Evolutionary conservation across 2,797 vertebrate genomes (phyloP), one percentile per base, ranked within the genome.

Genomic region (Hippocampus kuda): DNA sequence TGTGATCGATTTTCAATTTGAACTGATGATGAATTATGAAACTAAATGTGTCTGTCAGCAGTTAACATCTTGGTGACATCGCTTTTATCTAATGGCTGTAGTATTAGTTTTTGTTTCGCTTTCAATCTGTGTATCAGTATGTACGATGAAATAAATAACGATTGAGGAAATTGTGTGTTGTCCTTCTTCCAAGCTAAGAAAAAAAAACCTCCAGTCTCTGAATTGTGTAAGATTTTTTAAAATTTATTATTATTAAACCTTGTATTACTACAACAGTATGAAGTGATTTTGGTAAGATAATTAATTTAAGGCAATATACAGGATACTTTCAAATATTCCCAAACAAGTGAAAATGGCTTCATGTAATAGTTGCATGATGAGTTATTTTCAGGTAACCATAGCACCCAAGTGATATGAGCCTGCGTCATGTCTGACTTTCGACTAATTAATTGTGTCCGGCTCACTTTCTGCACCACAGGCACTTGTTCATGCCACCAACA

Each of bases 361-460:
- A 82, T 81, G 66, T 75, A 72, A 66, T 51, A 66, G 67, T 70
- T 72, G 62, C 65, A 77, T 75, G 67, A 78, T 18, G 30, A 75
- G 66, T 76, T 78, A 71, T 46, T 69, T 66, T 67, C 48, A 79
- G 73, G 78, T 64, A 42, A 64, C 44, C 38, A 5, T 26, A 44
- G 22, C 61, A 64, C 61, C n/a, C 42, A 27, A 65, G 42, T 24
- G 61, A 46, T 46, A 22, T 15, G 16, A 60, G 12, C 22, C 53
- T 2, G 53, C 3, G 53, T n/a, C 22, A n/a, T n/a, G n/a, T 24
- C 16, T 51, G 2, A 20, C 13, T 20, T 9, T 6, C 20, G 34
- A 38, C 34, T 7, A 38, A 34, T 34, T 22, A 22, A 51, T 9
- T 7, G 9, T 41, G 34, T 62, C 34, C 34, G 34, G 30, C 34